Evolutionary conservation across 2,888 invertebrate species (phyloP), one percentile per base, ranked within the genome.

Genomic region (Philereme transversata): DNA sequence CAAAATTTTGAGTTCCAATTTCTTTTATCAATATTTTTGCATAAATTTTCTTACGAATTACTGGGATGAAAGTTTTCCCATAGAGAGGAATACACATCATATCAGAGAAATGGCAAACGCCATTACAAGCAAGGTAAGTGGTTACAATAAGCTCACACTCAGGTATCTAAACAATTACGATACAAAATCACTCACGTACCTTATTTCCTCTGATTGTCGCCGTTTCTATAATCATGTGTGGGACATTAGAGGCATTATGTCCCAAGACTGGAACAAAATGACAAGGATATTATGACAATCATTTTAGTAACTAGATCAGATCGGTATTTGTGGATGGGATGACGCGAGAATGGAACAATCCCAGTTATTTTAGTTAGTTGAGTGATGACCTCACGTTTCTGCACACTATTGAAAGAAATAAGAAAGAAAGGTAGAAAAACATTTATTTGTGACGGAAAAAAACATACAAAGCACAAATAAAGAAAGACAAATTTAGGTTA

Each of bases 301-400:
- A 79, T 84, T 83, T 77, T 78, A 74, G 79, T 84, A 88, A 88
- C 88, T 83, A 87, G 85, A 87, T 84, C 79, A 76, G 77, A 22
- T 22, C 22, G 4, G 8, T 6, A 82, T 82, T 76, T 71, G 71
- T 74, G 73, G 73, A 72, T 57, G 65, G 55, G 43, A 38, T 64
- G 57, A 72, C 73, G 60, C 70, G 10, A 45, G 10, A 33, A 68
- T 40, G n/a, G 69, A 50, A 48, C 69, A 65, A 5, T 22, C 22
- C 1, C 22, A 22, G 22, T 3, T 22, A 22, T 22, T 22, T n/a
- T 22, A 22, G 22, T 22, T 22, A 22, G 22, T 22, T 22, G 1
- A 22, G 22, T 22, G 22, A 22, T 22, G 22, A 22, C 22, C 22
- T 3, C 22, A 22, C 3, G 1, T 22, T 3, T 22, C 1, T 22